phyloP scores from a whole-genome alignment of 2,113 vertebrate species.

The Polypterus senegalus region DNA sequence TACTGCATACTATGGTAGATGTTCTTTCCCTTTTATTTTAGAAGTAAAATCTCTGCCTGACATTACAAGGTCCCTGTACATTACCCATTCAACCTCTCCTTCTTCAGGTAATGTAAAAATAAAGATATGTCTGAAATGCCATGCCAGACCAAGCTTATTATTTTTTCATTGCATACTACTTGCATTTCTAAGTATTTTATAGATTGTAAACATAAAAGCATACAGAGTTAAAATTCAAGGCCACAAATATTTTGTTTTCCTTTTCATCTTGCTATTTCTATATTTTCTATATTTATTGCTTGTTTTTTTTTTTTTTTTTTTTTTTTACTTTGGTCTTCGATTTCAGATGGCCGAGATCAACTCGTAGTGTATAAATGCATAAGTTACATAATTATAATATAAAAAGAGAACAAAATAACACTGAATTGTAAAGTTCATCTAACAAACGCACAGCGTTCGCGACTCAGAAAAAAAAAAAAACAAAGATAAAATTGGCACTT shows the following conservation, averaged over 20 bases:
- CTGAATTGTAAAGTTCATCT: conserved; percentile 72
- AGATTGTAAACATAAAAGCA: conserved; percentile 78
- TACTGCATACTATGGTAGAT: conserved; percentile 27
- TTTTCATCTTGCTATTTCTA: conserved; percentile 26
- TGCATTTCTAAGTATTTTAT: conserved; percentile 64
- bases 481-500: conserved; percentile 42
- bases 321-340: conserved; percentile 32
- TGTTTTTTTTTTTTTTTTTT: conserved; percentile 37
- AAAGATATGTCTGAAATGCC: conserved; percentile 46
- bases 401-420: conserved; percentile 64
- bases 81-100: neutral
- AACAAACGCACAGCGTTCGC: conserved; percentile 88
- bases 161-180: conserved; percentile 67
- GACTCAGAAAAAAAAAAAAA: conserved; percentile 56
- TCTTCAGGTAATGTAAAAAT: conserved; percentile 37
- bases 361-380: conserved; percentile 95
- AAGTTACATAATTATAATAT: conserved; percentile 91
- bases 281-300: conserved; percentile 31
- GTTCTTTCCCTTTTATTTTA: neutral
- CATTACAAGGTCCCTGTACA: neutral
- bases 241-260: conserved; percentile 40
- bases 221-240: conserved; percentile 76
- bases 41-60: no score
- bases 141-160: conserved; percentile 63
- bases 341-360: conserved; percentile 87